phyloP scores from a whole-genome alignment of 2,797 vertebrate species.

The Sarcoramphus papa region DNA sequence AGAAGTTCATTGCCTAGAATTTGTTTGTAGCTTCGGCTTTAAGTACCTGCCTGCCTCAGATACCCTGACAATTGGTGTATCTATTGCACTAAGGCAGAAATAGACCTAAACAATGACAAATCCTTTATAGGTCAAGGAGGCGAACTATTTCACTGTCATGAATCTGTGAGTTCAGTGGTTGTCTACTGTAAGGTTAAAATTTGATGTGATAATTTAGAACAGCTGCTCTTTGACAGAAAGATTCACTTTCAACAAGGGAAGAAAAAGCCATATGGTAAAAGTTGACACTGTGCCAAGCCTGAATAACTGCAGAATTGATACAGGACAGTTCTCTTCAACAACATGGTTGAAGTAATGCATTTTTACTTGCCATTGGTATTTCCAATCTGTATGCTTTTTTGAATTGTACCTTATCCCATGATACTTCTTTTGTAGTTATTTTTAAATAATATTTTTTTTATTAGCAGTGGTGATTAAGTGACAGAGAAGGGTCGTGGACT shows the following conservation, averaged over 20 bases:
- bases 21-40: background rate
- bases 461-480: background rate
- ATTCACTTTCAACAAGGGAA: constrained; percentile 55
- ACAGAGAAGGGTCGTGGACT: background rate
- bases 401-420: background rate
- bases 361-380: constrained; percentile 1
- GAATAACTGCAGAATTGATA: constrained; percentile 37
- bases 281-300: background rate
- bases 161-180: constrained; percentile 38
- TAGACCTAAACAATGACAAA: background rate
- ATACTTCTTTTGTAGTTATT: background rate
- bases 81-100: background rate
- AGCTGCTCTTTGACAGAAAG: constrained; percentile 61
- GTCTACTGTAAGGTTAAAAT: constrained; percentile 42
- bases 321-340: constrained; percentile 4
- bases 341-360: background rate
- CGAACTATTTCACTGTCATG: background rate
- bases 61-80: background rate
- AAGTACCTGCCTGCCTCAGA: background rate
- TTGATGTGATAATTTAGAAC: constrained; percentile 62
- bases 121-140: background rate
- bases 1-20: background rate
- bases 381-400: background rate
- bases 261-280: constrained; percentile 26
- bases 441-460: background rate